Base-by-base conservation (phyloP, 2,797 vertebrate species). In the Megalops cyprinoides region DNA sequence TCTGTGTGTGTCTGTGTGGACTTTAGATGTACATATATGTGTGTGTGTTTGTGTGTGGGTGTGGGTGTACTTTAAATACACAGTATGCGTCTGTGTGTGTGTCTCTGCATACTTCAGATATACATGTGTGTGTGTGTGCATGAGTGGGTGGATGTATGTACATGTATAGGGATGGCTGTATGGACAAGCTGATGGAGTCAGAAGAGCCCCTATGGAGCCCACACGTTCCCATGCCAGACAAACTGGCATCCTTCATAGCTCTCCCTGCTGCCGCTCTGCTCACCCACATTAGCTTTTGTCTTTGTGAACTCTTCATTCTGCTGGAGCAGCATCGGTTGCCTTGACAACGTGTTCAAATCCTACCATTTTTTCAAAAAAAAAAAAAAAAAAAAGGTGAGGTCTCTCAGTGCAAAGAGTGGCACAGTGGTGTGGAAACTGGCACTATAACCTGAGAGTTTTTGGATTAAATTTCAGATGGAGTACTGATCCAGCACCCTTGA, bases 291-390 rank as follows among this genome's bases (percentile, higher is more conserved):
- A 44, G 39, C 44, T 71, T 71, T 71, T 71, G 67, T 71, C 67
- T 71, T 71, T 44, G 39, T 42, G 37, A 71, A 71, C 67, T 39
- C 39, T 39, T 49, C 8, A 51, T 15, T 75, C 49, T 31, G 74
- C 74, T 53, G 49, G 74, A 76, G 34, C 48, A 53, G 74, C 74
- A 76, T 31, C 20, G 49, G 49, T 76, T 49, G 28, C 74, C 46
- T 76, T 76, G 74, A 28, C 31, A 76, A 76, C 74, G 51, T 44
- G 67, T 71, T 71, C 67, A 71, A 39, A 44, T 44, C 39, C 23
- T 71, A 44, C 67, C 67, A 42, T 71, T 20, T 42, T 71, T 31
- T 2, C 20, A 44, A 42, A 71, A 44, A 71, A 71, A 9, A 18
- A 55, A 4, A 55, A 14, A 18, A 60, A 60, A 37, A 15, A 71